Base-by-base conservation (phyloP, 2,797 vertebrate species). In the Pseudocheirus occidentalis region DNA sequence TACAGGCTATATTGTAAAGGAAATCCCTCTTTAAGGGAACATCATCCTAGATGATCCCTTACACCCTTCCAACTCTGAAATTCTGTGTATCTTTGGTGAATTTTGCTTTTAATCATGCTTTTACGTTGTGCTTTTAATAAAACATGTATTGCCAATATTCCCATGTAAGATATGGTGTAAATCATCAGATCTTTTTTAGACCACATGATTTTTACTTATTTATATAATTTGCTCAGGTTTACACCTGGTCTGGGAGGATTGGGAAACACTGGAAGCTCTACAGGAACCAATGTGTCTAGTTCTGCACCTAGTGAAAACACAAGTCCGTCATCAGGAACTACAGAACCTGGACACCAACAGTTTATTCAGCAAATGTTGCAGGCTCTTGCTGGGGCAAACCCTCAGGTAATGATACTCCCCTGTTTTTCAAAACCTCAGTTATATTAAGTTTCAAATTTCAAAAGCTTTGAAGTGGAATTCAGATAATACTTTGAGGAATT, bases 331-430 rank as follows among this genome's bases (percentile, higher is more conserved):
- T 97, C 98, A 94, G 98, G 98, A 98, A 96, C 98, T 97, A 95
- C 98, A 24, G 99, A 98, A 97, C 98, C 98, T 91, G 98, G 99
- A 94, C 99, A 99, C 91, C 99, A 99, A 98, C 99, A 99, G 94
- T 99, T 99, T 98, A 99, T 99, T 14, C 99, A 99, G 0, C 99
- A 99, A 91, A 99, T 99, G 99, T 98, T 99, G 87, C 99, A 99
- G 97, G 99, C 99, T 1, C 99, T 99, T 94, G 99, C 99, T 98
- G 98, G 98, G 98, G 98, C 99, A 94, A 99, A 98, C 97, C 97
- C 98, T 95, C 98, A 98, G 99, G 99, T 99, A 98, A 96, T 96
- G 31, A 4, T 89, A 59, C 40, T 92, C 90, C 94, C 96, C 55
- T 93, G 24, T 56, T 55, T 55, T 90, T 95, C 27, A 93, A 31